phyloP scores from a whole-genome alignment of 2,797 vertebrate genomes.

The Artibeus jamaicensis region DNA sequence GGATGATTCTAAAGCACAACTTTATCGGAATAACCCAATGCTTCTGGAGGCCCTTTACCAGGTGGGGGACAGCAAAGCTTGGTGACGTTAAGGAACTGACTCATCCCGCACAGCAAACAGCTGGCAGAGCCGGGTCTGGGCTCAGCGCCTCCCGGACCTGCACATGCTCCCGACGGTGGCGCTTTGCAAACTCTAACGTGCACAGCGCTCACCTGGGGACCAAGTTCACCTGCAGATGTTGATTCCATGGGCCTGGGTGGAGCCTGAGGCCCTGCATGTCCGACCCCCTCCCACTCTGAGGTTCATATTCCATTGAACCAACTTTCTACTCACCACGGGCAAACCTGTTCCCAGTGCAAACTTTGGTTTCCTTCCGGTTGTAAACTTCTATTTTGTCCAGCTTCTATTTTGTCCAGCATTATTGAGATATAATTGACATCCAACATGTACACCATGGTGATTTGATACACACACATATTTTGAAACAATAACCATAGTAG shows the following conservation, averaged over 20 bases:
- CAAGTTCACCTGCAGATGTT: not conserved
- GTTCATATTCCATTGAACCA: not conserved
- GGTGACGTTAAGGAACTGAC: not conserved
- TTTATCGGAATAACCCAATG: not conserved
- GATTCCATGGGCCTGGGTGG: not conserved
- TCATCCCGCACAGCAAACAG: not conserved
- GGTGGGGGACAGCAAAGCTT: not conserved
- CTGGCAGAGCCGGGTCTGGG: accelerated
- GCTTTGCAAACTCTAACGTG: accelerated
- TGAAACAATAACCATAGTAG: not conserved
- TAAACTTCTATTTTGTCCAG: not conserved
- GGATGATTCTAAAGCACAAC: not conserved
- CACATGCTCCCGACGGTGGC: accelerated
- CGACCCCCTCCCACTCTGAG: not conserved
- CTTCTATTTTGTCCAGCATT: not conserved
- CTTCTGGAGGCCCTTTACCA: not conserved
- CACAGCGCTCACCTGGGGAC: no score
- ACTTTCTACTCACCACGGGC: not conserved
- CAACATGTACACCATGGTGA: not conserved
- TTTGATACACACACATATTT: accelerated
- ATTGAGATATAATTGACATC: not conserved
- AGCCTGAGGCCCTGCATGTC: not conserved
- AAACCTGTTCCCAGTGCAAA: not conserved
- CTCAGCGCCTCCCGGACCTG: accelerated
- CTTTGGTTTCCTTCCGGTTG: not conserved